Conservation (phyloP, 2,113 vertebrate genomes). For the Mugil cephalus region DNA sequence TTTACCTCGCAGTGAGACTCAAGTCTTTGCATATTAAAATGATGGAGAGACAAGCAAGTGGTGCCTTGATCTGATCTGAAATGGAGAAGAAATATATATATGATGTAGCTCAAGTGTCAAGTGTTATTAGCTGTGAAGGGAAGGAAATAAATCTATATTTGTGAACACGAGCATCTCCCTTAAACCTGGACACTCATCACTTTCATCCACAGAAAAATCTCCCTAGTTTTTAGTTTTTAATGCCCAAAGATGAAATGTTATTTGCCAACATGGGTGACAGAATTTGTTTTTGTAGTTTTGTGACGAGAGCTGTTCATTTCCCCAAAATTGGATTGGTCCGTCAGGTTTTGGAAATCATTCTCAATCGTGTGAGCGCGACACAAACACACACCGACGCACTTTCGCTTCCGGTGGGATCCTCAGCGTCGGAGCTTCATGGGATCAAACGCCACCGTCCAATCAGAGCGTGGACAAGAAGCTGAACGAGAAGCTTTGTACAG, state of each 20-base stretch:
- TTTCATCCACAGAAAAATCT: neutral
- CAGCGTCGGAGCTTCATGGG: conserved; percentile 68
- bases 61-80: neutral
- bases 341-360: conserved; percentile 24
- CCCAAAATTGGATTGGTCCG: conserved; percentile 51
- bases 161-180: conserved; percentile 19
- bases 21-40: conserved; percentile 9
- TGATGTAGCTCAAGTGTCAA: neutral
- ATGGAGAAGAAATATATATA: neutral
- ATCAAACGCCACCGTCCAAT: conserved; percentile 37
- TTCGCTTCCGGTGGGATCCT: conserved; percentile 48
- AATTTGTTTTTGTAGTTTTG: neutral
- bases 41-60: conserved; percentile 3
- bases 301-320: conserved; percentile 8
- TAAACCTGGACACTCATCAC: neutral
- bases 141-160: conserved; percentile 3
- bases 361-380: conserved; percentile 17
- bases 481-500: conserved; percentile 62
- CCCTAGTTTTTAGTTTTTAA: conserved; percentile 14
- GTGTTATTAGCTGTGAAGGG: conserved; percentile 4
- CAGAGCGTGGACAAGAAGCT: conserved; percentile 21
- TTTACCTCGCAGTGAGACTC: neutral
- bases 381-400: neutral
- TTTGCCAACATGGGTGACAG: neutral
- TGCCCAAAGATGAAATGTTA: conserved; percentile 29